Evolutionary conservation across 2,797 vertebrate genomes (phyloP).

Genomic region (Clamator glandarius): DNA sequence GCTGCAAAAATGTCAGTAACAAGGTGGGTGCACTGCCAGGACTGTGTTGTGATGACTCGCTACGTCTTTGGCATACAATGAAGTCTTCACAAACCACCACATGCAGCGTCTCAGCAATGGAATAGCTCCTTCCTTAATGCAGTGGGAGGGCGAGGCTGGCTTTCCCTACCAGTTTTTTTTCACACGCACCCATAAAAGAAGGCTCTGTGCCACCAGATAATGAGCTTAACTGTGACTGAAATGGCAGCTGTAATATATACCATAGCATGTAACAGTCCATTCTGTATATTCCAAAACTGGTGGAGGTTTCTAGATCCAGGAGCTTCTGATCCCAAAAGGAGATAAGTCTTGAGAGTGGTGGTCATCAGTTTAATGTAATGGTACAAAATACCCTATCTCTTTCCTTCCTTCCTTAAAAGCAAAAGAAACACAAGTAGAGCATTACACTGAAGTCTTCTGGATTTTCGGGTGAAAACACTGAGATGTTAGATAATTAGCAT

Average conservation of each 20-base stretch:
- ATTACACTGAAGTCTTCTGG: background rate
- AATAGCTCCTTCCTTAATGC: background rate
- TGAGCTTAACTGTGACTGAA: background rate
- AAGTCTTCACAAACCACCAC: background rate
- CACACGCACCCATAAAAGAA: too few relatives aligned
- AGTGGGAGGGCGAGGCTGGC: background rate
- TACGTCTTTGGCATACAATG: background rate
- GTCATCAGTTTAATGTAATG: background rate
- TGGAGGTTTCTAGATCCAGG: background rate
- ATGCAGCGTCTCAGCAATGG: background rate
- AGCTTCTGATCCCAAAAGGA: background rate
- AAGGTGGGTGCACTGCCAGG: background rate
- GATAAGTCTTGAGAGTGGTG: background rate
- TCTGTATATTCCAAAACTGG: background rate
- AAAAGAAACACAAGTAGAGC: background rate
- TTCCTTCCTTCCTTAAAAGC: background rate
- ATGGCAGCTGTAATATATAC: background rate
- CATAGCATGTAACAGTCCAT: fast-evolving
- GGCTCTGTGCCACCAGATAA: background rate
- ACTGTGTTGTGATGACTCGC: fast-evolving
- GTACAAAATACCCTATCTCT: background rate
- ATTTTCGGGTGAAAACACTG: background rate
- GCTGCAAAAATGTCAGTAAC: background rate
- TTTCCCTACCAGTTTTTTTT: background rate
- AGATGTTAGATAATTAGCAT: background rate